Evolutionary conservation across 30 jellyfish, hydroid and myxozoan species (phyloP).

Genomic region (Turritopsis dohrnii): DNA sequence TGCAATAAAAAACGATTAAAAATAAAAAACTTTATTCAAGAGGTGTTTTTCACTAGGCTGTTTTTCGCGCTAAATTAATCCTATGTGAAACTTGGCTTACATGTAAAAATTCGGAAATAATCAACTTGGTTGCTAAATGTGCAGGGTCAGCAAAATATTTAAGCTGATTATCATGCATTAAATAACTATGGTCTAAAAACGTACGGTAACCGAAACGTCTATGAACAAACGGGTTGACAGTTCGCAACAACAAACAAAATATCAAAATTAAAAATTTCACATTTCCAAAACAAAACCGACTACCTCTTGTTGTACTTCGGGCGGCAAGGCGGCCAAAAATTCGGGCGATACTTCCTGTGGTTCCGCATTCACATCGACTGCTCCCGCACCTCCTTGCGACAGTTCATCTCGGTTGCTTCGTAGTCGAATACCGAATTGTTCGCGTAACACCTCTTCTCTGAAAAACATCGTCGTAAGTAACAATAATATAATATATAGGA

Average conservation of each 20-base stretch:
- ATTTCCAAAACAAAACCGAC: too few relatives aligned
- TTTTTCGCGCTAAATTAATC: too few relatives aligned
- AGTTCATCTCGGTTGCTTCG: neutral
- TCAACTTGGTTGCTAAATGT: too few relatives aligned
- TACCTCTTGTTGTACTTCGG: constrained; percentile 93
- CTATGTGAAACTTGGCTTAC: too few relatives aligned
- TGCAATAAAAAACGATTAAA: too few relatives aligned
- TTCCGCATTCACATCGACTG: neutral
- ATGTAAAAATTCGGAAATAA: too few relatives aligned
- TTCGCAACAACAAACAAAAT: too few relatives aligned
- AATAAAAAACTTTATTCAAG: too few relatives aligned
- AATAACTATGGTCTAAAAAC: neutral
- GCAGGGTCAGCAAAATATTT: neutral
- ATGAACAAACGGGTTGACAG: too few relatives aligned
- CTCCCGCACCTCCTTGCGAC: constrained; percentile 25
- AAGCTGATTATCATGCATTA: neutral
- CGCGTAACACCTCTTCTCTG: constrained; percentile 91
- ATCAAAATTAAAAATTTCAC: too few relatives aligned
- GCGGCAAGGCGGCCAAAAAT: constrained; percentile 89
- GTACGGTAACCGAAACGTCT: neutral
- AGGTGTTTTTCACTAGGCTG: too few relatives aligned
- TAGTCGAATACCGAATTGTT: constrained; percentile 77
- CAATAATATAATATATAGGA: too few relatives aligned
- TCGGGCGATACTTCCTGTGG: constrained; percentile 92
- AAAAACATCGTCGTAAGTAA: neutral